These are phyloP conservation scores for Rhabdomys pumilio DNA, from an alignment of 2,797 vertebrate genomes.

Conservation along the genomic window DNA sequence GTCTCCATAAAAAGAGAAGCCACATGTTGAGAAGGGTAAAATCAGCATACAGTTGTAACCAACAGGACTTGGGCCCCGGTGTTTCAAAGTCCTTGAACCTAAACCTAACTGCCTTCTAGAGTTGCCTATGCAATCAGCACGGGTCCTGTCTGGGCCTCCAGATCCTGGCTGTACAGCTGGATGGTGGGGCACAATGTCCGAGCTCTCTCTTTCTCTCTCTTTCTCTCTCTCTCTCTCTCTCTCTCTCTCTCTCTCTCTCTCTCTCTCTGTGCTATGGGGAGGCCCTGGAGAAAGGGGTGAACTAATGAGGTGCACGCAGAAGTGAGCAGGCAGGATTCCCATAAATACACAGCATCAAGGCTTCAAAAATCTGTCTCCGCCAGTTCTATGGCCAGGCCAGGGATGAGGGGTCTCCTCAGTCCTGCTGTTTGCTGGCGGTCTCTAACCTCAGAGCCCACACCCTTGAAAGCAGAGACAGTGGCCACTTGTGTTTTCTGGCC, in stretches of 20 bases:
- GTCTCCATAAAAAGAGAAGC: background rate
- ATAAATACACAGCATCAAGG: slow-evolving; percentile 37
- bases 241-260: background rate
- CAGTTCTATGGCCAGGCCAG: background rate
- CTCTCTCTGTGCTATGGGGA: background rate
- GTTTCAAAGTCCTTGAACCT: background rate
- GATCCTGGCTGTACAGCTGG: background rate
- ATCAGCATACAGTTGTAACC: background rate
- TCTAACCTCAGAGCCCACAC: slow-evolving; percentile 69
- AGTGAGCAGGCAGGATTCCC: background rate
- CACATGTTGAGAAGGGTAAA: background rate
- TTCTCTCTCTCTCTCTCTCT: background rate
- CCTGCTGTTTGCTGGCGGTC: slow-evolving; percentile 11
- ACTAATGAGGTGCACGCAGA: background rate
- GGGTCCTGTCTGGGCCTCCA: background rate
- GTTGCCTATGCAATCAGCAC: background rate
- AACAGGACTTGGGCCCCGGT: background rate
- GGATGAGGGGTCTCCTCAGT: background rate
- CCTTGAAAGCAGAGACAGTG: slow-evolving; percentile 70
- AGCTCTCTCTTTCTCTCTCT: background rate
- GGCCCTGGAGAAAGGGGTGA: background rate
- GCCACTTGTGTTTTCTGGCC: slow-evolving; percentile 77
- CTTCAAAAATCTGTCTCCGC: slow-evolving; percentile 23
- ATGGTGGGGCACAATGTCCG: background rate
- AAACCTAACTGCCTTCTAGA: background rate